Evolutionary conservation across 1,140 invertebrate genomes (phyloP).

Genomic region (Alviniconcha marisindica): DNA sequence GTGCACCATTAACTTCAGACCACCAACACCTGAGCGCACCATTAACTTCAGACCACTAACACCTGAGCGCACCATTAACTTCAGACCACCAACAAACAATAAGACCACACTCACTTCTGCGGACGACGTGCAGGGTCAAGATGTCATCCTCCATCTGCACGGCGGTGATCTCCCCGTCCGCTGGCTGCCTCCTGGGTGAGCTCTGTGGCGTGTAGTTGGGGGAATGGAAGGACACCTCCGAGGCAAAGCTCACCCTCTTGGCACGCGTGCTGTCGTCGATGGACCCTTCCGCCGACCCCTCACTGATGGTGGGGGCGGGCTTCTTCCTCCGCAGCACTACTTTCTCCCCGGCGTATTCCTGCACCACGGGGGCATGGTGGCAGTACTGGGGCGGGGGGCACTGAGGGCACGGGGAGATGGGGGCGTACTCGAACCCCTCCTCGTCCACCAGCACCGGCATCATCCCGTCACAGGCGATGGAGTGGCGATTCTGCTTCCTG

Average conservation of each 20-base stretch:
- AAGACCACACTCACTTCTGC: constrained; percentile 26
- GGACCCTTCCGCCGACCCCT: constrained; percentile 21
- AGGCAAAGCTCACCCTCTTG: constrained; percentile 72
- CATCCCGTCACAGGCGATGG: constrained; percentile 69
- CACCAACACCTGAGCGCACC: too few species aligned
- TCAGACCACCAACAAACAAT: too few species aligned
- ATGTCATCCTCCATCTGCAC: constrained; percentile 40
- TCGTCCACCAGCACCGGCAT: constrained; percentile 58
- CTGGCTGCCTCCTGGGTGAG: constrained; percentile 51
- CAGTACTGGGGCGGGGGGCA: not conserved
- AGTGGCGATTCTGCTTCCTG: constrained; percentile 62
- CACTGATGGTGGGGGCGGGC: not conserved
- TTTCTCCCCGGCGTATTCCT: constrained; percentile 6
- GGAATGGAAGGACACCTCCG: constrained; percentile 71
- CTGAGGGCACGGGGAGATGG: not conserved
- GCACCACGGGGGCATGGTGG: not conserved
- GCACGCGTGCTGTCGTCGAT: constrained; percentile 53
- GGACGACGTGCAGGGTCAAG: constrained; percentile 38
- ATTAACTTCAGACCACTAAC: too few species aligned
- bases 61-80: too few species aligned
- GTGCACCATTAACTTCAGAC: too few species aligned
- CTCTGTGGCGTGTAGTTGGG: constrained; percentile 62
- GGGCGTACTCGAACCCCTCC: constrained; percentile 42
- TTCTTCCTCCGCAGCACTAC: constrained; percentile 49
- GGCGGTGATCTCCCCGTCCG: constrained; percentile 35